Conservation (phyloP, 2,888 invertebrate genomes). For the Ptychoptera albimana region DNA sequence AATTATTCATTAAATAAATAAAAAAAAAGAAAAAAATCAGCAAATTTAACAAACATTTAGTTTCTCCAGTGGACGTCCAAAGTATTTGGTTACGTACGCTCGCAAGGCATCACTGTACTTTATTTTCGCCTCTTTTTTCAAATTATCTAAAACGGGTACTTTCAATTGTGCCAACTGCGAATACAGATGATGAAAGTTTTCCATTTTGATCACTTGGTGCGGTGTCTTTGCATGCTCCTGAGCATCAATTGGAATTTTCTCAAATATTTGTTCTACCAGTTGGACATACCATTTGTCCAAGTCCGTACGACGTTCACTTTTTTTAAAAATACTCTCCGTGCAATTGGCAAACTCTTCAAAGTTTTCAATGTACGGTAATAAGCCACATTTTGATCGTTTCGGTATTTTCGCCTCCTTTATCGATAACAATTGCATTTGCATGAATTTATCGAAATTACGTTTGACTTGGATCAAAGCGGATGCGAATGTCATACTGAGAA, state of each 20-base stretch:
- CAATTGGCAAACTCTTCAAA: slow-evolving; percentile 79
- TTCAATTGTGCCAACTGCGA: slow-evolving; percentile 76
- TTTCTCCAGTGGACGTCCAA: slow-evolving; percentile 85
- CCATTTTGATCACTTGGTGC: slow-evolving; percentile 80
- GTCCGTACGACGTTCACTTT: slow-evolving; percentile 74
- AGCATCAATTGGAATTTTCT: slow-evolving; percentile 62
- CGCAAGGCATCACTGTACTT: slow-evolving; percentile 80
- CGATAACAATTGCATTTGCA: slow-evolving; percentile 66
- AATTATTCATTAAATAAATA: background rate
- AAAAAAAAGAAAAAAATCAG: slow-evolving; percentile 1
- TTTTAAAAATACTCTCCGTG: slow-evolving; percentile 75
- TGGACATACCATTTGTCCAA: slow-evolving; percentile 82
- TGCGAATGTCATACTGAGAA: slow-evolving; percentile 74
- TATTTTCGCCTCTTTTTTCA: slow-evolving; percentile 79
- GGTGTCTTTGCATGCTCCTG: slow-evolving; percentile 83
- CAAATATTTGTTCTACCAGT: slow-evolving; percentile 69
- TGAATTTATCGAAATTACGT: slow-evolving; percentile 79
- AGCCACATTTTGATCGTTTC: slow-evolving; percentile 62
- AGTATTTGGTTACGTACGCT: slow-evolving; percentile 85
- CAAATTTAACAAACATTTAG: slow-evolving; percentile 52
- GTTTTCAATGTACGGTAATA: slow-evolving; percentile 75
- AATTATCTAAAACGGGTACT: slow-evolving; percentile 70
- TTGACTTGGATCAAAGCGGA: slow-evolving; percentile 76
- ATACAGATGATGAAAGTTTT: slow-evolving; percentile 92
- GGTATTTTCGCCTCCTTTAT: slow-evolving; percentile 60